Evolutionary conservation across 2,797 vertebrate species (phyloP), one percentile per base, ranked within the genome.

Genomic region (Choloepus didactylus): DNA sequence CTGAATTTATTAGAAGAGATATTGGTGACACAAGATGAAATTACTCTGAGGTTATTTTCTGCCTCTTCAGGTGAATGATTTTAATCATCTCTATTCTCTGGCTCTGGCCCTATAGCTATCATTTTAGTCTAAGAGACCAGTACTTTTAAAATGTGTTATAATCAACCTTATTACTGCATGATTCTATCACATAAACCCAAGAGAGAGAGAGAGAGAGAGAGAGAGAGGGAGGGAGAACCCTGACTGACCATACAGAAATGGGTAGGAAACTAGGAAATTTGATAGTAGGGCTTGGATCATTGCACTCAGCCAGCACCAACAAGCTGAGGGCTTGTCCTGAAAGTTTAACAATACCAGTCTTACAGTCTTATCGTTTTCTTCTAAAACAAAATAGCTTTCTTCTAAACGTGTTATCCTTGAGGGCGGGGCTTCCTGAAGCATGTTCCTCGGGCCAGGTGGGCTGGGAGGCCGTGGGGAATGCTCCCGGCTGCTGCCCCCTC

Each of bases 51-150:
- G 12, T 85, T 88, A 44, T 70, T 91, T 89, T 94, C 51, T 91
- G 46, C 46, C 59, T 96, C 75, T 85, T 66, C 49, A 67, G 54
- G 49, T 51, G 60, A 92, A 62, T 87, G 41, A 35, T 83, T 90
- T 96, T 86, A 72, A 67, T 83, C 38, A 90, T 91, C 38, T 81
- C 2, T 90, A 66, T 76, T 91, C 46, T 44, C 64, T 94, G 88
- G 49, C 38, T 92, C 41, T 31, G 5, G 38, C 6, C 81, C 38
- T 94, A 35, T 31, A 9, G 38, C 6, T 82, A 69, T 66, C 59
- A 49, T 86, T 94, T 96, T 85, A 49, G 83, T 51, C 79, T 70
- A 82, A 87, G 59, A 80, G 23, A 62, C 31, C 51, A 87, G 29
- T 87, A 87, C 38, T 91, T 96, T 83, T 25, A 85, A 79, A 89